A percentile compares a stretch with the other conserved stretches of the same genome.
phyloP scores from a whole-genome alignment of 2,113 vertebrate species.

The Eretmochelys imbricata region DNA sequence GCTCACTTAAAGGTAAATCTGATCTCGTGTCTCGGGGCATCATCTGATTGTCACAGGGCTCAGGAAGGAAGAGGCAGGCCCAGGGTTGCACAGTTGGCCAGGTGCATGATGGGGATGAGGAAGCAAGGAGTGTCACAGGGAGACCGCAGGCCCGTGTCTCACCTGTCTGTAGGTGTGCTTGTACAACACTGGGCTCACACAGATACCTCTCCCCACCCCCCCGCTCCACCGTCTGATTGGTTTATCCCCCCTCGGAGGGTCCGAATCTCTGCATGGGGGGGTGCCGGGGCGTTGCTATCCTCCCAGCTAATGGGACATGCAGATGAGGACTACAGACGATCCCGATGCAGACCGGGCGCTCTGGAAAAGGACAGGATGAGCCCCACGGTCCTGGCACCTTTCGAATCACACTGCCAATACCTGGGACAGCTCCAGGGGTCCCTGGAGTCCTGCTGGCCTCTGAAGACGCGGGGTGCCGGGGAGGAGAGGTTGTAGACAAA shows the following conservation, averaged over 20 bases:
- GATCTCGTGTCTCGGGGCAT: not conserved
- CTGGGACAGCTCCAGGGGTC: not conserved
- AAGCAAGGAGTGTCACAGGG: too few species aligned
- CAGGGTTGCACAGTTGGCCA: too few species aligned
- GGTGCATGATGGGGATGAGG: too few species aligned
- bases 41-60: too few species aligned
- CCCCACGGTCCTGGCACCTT: not conserved
- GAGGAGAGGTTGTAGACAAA: not conserved
- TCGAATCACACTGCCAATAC: not conserved
- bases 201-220: too few species aligned
- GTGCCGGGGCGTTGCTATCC: not conserved
- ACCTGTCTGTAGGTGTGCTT: too few species aligned
- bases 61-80: too few species aligned
- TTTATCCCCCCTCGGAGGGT: too few species aligned
- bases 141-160: too few species aligned
- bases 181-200: too few species aligned
- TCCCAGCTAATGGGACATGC: not conserved
- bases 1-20: not conserved
- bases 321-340: not conserved
- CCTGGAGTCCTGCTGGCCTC: not conserved
- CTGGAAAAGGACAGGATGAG: not conserved
- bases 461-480: not conserved
- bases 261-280: not conserved
- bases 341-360: not conserved
- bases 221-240: too few species aligned